Evolutionary conservation across 2,797 vertebrate species (phyloP).

Genomic region (Notoglanidium macrostoma): DNA sequence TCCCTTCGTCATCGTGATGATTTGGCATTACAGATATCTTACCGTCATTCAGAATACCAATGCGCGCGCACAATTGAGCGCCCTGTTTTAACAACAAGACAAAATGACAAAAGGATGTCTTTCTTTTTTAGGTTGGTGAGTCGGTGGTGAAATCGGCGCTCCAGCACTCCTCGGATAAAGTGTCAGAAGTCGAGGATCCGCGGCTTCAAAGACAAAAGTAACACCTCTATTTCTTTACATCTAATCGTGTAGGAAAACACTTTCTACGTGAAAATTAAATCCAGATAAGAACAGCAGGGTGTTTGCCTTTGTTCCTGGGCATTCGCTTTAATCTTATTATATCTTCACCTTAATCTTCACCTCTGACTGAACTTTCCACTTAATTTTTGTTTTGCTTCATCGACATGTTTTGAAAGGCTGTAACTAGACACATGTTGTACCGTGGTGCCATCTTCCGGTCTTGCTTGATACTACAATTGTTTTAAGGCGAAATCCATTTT

Average conservation of each 20-base stretch:
- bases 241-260: not conserved
- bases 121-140: constrained; percentile 80
- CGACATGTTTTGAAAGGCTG: not conserved
- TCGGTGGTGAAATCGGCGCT: constrained; percentile 84
- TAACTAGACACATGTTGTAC: not conserved
- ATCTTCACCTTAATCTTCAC: no score
- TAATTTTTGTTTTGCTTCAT: not conserved
- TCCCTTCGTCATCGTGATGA: no score
- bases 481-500: not conserved
- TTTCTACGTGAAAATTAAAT: not conserved
- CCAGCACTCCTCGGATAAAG: constrained; percentile 86
- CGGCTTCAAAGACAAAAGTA: constrained; percentile 92
- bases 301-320: not conserved
- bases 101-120: not conserved
- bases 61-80: not conserved
- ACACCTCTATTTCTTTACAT: not conserved
- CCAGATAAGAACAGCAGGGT: not conserved
- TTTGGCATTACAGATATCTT: not conserved
- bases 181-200: constrained; percentile 87
- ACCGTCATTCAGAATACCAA: not conserved
- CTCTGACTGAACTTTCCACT: not conserved
- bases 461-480: constrained; percentile 10
- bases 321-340: not conserved
- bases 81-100: not conserved
- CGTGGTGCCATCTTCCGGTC: constrained; percentile 47